Percentiles rank a stretch among this genome's conserved stretches.
Evolutionary conservation across 2,888 invertebrate species (phyloP).

Genomic region (Gortyna flavago): DNA sequence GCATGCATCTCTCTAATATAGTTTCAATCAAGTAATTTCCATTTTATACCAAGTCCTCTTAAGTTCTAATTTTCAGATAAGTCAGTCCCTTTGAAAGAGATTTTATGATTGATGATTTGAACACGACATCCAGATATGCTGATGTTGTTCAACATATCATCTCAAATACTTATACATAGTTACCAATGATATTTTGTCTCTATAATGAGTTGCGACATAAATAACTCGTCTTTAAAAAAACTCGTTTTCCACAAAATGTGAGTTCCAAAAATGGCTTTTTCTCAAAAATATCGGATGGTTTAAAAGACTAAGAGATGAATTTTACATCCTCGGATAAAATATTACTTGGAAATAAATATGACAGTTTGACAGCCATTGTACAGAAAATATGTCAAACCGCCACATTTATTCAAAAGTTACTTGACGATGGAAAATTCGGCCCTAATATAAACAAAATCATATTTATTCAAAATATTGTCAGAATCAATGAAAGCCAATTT

Average conservation of each 20-base stretch:
- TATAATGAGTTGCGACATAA: neutral
- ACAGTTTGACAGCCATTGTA: too few species aligned
- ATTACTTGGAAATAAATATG: too few species aligned
- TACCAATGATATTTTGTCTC: neutral
- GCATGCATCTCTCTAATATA: neutral
- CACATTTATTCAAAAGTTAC: too few species aligned
- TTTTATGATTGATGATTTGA: neutral
- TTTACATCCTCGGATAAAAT: too few species aligned
- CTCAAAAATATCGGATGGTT: too few species aligned
- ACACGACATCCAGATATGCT: too few species aligned
- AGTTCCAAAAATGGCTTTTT: neutral
- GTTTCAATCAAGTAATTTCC: neutral
- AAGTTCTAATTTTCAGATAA: neutral
- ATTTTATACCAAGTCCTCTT: neutral
- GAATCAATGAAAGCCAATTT: slow-evolving; percentile 8
- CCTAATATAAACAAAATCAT: neutral
- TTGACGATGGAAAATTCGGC: neutral
- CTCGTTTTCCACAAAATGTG: neutral
- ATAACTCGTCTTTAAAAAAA: neutral
- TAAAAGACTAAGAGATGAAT: neutral
- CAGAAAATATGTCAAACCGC: too few species aligned
- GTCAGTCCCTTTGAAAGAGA: neutral
- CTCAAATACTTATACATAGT: too few species aligned
- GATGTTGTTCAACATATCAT: too few species aligned
- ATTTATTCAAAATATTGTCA: slow-evolving; percentile 7